Conservation (phyloP, 2,113 vertebrate genomes). For the Irena cyanogastra region DNA sequence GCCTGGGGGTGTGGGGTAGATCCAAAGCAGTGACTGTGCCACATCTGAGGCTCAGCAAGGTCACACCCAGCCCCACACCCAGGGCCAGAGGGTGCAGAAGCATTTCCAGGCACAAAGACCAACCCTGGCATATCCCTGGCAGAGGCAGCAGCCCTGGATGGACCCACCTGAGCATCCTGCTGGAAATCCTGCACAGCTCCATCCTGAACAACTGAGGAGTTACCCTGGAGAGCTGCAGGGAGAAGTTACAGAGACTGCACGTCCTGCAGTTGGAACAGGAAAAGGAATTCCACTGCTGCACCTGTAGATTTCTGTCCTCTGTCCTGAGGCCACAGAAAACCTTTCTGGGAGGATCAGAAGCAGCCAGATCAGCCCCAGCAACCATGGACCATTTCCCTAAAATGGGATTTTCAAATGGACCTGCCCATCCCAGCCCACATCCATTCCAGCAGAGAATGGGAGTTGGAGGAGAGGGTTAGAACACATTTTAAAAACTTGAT, state of each 20-base stretch:
- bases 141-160: not conserved
- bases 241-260: rapidly evolving
- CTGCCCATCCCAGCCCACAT: not conserved
- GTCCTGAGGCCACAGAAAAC: not conserved
- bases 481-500: not conserved
- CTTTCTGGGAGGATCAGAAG: not conserved
- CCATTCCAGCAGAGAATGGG: not conserved
- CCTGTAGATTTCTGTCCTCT: not conserved
- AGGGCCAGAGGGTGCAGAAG: not conserved
- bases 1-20: not conserved
- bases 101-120: not conserved
- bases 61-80: not conserved
- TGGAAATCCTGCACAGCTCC: not conserved
- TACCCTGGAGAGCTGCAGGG: not conserved
- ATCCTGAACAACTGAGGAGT: not conserved
- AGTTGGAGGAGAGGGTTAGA: not conserved
- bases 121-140: not conserved
- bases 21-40: not conserved
- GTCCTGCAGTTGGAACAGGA: not conserved
- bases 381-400: not conserved
- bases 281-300: not conserved
- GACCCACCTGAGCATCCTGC: not conserved
- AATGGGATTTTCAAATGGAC: not conserved
- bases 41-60: not conserved
- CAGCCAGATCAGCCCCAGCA: not conserved